Evolutionary conservation across 2,888 invertebrate genomes (phyloP), one percentile per base, ranked within the genome.

Genomic region (Acanthosepion lycidas): DNA sequence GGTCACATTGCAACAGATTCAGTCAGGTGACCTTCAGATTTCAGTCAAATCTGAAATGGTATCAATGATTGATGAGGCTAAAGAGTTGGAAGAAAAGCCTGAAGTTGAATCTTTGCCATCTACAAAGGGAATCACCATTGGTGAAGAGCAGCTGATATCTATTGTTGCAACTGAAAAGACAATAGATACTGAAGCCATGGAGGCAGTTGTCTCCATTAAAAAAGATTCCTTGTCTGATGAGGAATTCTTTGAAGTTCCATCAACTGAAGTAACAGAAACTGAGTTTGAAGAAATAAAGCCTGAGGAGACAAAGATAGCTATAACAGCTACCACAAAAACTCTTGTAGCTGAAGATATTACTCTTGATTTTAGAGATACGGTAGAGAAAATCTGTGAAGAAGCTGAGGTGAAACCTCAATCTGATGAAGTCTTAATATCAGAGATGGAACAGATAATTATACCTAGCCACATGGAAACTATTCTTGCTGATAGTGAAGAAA

Each of bases 121-220:
- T 28, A 93, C 42, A n/a, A 94, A 51, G 28, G 94, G 94, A 42
- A 93, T 93, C 55, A 92, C 78, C 20, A 48, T 94, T 42, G 55
- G 53, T n/a, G 55, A 94, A 33, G n/a, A 78, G 8, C 23, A 64
- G n/a, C n/a, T 78, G 3, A 91, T 91, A 48, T 28, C 91, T 49
- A 26, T n/a, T 91, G 0, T 48, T 33, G 78, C 33, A 49, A 94
- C 26, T 28, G 94, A 94, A 48, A 78, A 78, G 91, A 94, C 94
- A 18, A 48, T 4, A 78, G 94, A 92, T 26, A 55, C 48, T 12
- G 91, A 51, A 15, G 78, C 78, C 20, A 78, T 8, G n/a, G 15
- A 78, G n/a, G n/a, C 78, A n/a, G n/a, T 78, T 12, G 78, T 78
- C 20, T 78, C 78, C 0, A 1, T 78, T n/a, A 78, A 78, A 78